Evolutionary conservation across 2,888 invertebrate genomes (phyloP), one percentile per base, ranked within the genome.

Genomic region (Syritta pipiens): DNA sequence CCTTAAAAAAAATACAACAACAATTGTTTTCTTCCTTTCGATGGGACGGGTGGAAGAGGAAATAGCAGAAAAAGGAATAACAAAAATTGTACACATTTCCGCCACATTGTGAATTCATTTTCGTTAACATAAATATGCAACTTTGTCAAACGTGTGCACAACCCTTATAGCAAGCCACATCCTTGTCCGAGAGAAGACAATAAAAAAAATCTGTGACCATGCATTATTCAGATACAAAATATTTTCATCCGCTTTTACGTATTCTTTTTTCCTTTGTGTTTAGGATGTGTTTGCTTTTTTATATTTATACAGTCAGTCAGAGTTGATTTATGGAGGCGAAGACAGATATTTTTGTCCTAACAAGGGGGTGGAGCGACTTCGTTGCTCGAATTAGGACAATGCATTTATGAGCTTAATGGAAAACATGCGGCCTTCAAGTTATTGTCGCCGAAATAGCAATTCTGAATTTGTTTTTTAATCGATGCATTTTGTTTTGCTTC

Each of bases 221-320:
- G 63, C 51, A 76, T 65, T 59, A 71, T 77, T 77, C 71, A 71
- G 46, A 68, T 55, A 65, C 10, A 72, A 48, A 63, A 57, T 72
- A 71, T 59, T 77, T 48, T 30, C 59, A 59, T 77, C 40, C 46
- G 30, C 37, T 46, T 65, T 22, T 59, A 35, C 12, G 22, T 40
- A 19, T 17, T 24, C 12, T 48, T 48, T 14, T 26, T 32, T 28
- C 20, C 26, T 53, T 48, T 30, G 28, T 37, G 35, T 63, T 63
- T 37, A 40, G 55, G 20, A 26, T 51, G 22, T 55, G 40, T 49
- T 53, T 4, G 7, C 30, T 62, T n/a, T 67, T n/a, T 35, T 24
- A 53, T 28, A 20, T 42, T 9, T 62, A 48, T 68, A 71, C 59
- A 71, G 57, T 65, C 71, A 63, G 46, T 69, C 51, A 19, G 55